Evolutionary conservation across 30 jellyfish, hydroid and myxozoan genomes (phyloP), one percentile per base, ranked within the genome.

Genomic region (Aurelia sp.): DNA sequence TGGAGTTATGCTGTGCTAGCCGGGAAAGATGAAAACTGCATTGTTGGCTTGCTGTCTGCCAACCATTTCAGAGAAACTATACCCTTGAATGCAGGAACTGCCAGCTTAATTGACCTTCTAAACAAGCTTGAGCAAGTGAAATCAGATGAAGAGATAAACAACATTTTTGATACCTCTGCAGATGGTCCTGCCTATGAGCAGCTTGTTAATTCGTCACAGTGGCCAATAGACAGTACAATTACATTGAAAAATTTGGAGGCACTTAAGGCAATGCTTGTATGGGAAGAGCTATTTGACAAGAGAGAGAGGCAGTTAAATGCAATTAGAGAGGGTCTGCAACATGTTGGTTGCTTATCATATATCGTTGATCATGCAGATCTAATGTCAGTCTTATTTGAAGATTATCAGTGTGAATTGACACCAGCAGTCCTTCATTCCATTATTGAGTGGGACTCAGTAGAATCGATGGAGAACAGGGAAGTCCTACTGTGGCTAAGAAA

Each of bases 121-220:
- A 68, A 81, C 27, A 33, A 16, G 22, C 63, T 81, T 1, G 67
- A 48, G 17, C 73, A 30, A 48, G 63, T 62, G n/a, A 69, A 40
- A 67, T 21, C 75, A 16, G 62, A 81, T 40, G 76, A 30, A 13
- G 91, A 81, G 30, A 81, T 81, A 13, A 61, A 81, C 22, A 68
- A 21, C 16, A 6, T 81, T 15, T 81, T 81, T 50, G 91, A 66
- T 69, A 3, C 35, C 20, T 18, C 76, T 21, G 76, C 74, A 21
- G 91, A 81, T 66, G 91, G 91, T 17, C 91, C 91, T 44, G 91
- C 91, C 16, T 81, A 31, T 81, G 91, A 81, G 55, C 91, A 81
- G 64, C 21, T 81, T 2, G 74, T 81, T 3, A 67, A 81, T 31
- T 57, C 84, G 4, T 66, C 91, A 4, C 91, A 81, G 68, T 81